Evolutionary conservation across 2,888 invertebrate genomes (phyloP).

Genomic region (Melitaea athalia): DNA sequence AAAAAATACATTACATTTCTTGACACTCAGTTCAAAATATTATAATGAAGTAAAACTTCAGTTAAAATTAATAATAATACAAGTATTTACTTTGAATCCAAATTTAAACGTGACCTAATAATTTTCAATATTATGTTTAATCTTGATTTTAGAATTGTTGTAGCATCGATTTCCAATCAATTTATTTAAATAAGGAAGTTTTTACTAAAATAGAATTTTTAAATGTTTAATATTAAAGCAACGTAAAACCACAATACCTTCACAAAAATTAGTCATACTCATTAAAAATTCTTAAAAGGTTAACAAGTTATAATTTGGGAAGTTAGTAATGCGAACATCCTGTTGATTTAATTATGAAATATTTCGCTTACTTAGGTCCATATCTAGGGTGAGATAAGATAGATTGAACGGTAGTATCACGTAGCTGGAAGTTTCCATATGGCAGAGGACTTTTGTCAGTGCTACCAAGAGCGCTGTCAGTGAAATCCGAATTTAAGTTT

Average conservation of each 20-base stretch:
- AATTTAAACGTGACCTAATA: too few species aligned
- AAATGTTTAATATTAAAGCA: not conserved
- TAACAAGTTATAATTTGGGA: not conserved
- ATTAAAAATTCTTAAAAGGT: conserved; percentile 5
- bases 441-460: conserved; percentile 96
- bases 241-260: not conserved
- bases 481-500: conserved; percentile 97
- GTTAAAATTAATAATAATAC: too few species aligned
- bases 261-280: not conserved
- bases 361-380: conserved; percentile 89
- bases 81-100: too few species aligned
- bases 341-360: not conserved
- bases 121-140: too few species aligned
- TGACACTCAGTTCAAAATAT: not conserved
- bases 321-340: not conserved
- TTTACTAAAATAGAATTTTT: not conserved
- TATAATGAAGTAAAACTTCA: too few species aligned
- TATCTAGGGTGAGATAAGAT: conserved; percentile 93
- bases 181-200: too few species aligned
- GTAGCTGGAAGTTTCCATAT: conserved; percentile 95
- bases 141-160: too few species aligned
- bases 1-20: conserved; percentile 10
- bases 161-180: too few species aligned
- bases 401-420: conserved; percentile 85
- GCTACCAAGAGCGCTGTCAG: conserved; percentile 95